These are phyloP conservation scores for Aproaerema taeniolella DNA, from an alignment of 2,888 invertebrate genomes.

Conservation along the genomic window DNA sequence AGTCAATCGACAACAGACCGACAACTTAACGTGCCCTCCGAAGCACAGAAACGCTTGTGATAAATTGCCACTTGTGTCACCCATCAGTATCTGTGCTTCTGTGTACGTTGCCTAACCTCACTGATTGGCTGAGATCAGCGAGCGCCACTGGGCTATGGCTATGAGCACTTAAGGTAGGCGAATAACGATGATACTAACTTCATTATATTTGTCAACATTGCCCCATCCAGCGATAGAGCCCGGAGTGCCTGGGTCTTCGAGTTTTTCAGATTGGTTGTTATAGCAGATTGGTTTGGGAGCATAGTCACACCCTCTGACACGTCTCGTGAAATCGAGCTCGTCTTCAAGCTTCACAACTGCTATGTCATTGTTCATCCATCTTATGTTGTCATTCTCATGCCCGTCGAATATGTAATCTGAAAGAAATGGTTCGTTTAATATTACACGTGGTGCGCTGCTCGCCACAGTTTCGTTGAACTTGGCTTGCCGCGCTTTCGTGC, in stretches of 20 bases:
- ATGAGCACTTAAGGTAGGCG: too few relatives aligned
- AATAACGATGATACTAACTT: slow-evolving; percentile 38
- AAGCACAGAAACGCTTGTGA: too few relatives aligned
- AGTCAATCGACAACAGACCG: too few relatives aligned
- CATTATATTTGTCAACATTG: slow-evolving; percentile 34
- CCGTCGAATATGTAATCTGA: slow-evolving; percentile 53
- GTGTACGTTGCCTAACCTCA: too few relatives aligned
- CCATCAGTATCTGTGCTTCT: too few relatives aligned
- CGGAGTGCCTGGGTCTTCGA: slow-evolving; percentile 33
- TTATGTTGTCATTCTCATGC: slow-evolving; percentile 48
- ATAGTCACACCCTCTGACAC: slow-evolving; percentile 44
- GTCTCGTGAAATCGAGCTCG: slow-evolving; percentile 43
- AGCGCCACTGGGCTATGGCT: too few relatives aligned
- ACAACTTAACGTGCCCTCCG: too few relatives aligned
- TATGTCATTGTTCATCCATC: slow-evolving; percentile 57
- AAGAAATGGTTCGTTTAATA: background rate
- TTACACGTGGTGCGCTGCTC: background rate
- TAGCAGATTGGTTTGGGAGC: slow-evolving; percentile 40
- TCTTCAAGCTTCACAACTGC: slow-evolving; percentile 49
- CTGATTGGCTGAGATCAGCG: too few relatives aligned
- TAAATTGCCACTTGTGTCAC: too few relatives aligned
- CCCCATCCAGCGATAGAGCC: slow-evolving; percentile 47
- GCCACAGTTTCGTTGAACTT: background rate
- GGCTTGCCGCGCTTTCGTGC: too few relatives aligned
- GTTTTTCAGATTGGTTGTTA: slow-evolving; percentile 34